Evolutionary conservation across 2,888 invertebrate genomes (phyloP), one percentile per base, ranked within the genome.

Genomic region (Rhogogaster chlorosoma): DNA sequence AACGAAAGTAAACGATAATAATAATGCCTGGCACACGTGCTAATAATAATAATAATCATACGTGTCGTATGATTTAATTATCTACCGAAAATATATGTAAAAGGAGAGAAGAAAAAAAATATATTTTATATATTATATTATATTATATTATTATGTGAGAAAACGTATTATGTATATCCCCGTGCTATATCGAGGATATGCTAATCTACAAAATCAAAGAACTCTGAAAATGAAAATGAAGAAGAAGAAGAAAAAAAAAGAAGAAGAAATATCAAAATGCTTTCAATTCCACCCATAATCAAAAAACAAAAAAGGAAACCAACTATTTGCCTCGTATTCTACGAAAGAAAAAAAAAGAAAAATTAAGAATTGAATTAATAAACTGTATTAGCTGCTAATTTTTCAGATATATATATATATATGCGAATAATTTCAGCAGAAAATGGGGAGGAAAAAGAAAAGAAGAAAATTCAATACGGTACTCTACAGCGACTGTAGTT

Each of bases 41-140:
- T 64, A n/a, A 53, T 64, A 67, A 71, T 71, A 53, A 53, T 53
- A 53, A 53, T 53, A 49, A 49, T 49, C 18, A 49, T 49, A 45
- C 15, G 12, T 45, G 45, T 45, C 45, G 9, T 18, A 9, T 49
- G 18, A 18, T 49, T 18, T 49, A n/a, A 49, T 49, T 49, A 18
- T 49, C 49, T 49, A 49, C 49, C 18, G 1, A 64, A 64, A 18
- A 32, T n/a, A n/a, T n/a, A n/a, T n/a, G n/a, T n/a, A n/a, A 5
- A 36, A 0, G 10, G 5, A n/a, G n/a, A 36, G 5, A 15, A 18
- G 12, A 38, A 38, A 36, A 32, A 15, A 18, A n/a, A 73, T 15
- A 38, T 29, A 36, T 12, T n/a, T 9, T n/a, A 45, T 12, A 49
- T 49, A 49, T 49, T 49, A 12, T 18, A 18, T 49, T 49, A 49